Evolutionary conservation across 2,888 invertebrate genomes (phyloP).

Genomic region (Lamproptera curius): DNA sequence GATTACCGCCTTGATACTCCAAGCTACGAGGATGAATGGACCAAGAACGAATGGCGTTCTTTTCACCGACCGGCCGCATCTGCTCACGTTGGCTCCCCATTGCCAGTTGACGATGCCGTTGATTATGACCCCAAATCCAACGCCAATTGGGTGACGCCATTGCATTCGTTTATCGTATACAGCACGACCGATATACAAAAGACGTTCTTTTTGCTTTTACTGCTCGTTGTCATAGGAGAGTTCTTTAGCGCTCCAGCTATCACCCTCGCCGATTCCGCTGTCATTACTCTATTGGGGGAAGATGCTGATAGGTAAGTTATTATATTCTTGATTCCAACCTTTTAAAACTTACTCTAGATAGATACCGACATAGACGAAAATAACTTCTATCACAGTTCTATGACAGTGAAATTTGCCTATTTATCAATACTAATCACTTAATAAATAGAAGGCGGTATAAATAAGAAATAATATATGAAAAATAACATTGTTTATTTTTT

Average conservation of each 20-base stretch:
- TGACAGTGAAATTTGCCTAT: no score
- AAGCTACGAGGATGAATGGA: constrained; percentile 59
- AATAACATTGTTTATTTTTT: no score
- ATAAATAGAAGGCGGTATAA: no score
- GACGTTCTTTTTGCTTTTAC: constrained; percentile 94
- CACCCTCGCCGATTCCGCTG: constrained; percentile 95
- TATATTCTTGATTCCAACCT: neutral
- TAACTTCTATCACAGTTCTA: no score
- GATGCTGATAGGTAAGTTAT: constrained; percentile 83
- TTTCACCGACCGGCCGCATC: constrained; percentile 43
- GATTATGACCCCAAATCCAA: constrained; percentile 86
- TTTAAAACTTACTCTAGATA: no score
- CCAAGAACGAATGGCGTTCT: constrained; percentile 38
- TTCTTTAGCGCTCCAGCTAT: constrained; percentile 98
- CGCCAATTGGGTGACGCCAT: constrained; percentile 90
- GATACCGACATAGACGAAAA: no score
- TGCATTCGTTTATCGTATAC: constrained; percentile 96
- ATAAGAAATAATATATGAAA: no score
- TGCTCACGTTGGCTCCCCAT: constrained; percentile 79
- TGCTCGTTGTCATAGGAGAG: constrained; percentile 97
- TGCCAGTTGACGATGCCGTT: constrained; percentile 84
- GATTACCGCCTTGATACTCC: constrained; percentile 81
- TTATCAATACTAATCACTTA: no score
- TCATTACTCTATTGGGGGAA: constrained; percentile 92
- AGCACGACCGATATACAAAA: constrained; percentile 93